Percentiles rank a stretch among this genome's conserved stretches.
Evolutionary conservation across 2,797 vertebrate genomes (phyloP).

Genomic region (Gallirallus australis): DNA sequence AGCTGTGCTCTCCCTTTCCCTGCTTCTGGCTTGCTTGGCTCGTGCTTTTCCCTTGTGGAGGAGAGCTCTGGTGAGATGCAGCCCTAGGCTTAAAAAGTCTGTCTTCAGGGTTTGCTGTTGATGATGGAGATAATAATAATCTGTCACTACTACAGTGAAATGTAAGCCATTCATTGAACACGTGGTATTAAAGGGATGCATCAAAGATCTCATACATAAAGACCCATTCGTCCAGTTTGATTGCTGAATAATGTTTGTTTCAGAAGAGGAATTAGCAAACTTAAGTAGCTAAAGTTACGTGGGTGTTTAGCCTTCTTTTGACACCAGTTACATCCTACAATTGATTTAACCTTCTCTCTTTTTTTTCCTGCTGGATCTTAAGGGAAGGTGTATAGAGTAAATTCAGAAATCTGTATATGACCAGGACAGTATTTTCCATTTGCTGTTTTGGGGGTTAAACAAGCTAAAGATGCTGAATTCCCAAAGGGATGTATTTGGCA

Average conservation of each 20-base stretch:
- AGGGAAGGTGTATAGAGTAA: not conserved
- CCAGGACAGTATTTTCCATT: not conserved
- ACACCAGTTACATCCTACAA: not conserved
- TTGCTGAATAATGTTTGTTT: not conserved
- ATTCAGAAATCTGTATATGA: not conserved
- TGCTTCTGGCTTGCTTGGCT: fast-evolving
- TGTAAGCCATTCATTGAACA: not conserved
- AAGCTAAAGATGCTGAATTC: not conserved
- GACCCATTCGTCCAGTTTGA: not conserved
- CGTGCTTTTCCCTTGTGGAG: not conserved
- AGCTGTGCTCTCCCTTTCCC: too few species aligned
- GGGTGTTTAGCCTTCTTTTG: not conserved
- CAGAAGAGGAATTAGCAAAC: not conserved
- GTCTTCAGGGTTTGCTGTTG: not conserved
- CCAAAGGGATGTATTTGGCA: not conserved
- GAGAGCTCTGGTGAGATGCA: fast-evolving
- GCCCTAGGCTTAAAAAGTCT: not conserved
- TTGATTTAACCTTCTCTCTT: not conserved
- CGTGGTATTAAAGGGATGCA: not conserved
- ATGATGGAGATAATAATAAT: not conserved
- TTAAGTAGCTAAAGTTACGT: not conserved
- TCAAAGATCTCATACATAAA: not conserved
- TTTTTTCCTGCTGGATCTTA: not conserved
- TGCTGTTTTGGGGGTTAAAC: too few species aligned
- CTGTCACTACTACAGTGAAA: not conserved